Base-by-base conservation (phyloP, 2,888 invertebrate species). In the Cryptocheilus praepositus region DNA sequence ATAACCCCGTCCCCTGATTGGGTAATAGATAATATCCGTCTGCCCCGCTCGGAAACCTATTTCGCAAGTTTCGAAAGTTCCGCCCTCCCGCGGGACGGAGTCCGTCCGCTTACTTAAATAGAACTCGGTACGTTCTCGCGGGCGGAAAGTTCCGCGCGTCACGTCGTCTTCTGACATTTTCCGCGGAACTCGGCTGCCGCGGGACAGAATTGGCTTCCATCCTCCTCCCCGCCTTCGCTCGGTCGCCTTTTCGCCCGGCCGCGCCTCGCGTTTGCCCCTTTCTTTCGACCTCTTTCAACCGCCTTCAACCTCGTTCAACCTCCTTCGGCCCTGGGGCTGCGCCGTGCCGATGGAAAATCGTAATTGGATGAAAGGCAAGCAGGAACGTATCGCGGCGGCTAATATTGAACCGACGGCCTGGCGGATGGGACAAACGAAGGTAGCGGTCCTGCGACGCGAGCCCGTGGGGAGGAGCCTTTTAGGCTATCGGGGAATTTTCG, bases 11-110 rank as follows among this genome's bases (percentile, higher is more conserved):
- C 21, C 55, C 18, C 43, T 58, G 55, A 71, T 71, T 66, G 65
- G 65, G 65, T 60, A 56, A 63, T 62, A 58, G 28, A 55, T 63
- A 51, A 70, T 71, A 70, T 65, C 45, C 15, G 36, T 36, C 28
- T 44, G 46, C 16, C 15, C 18, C n/a, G 45, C 19, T 25, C 44
- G 19, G 62, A 45, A 63, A 56, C 46, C 43, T n/a, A 46, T 70
- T 63, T 57, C 15, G 4, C 59, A 66, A 71, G 65, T 66, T 66
- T 61, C 57, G 5, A 22, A 61, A 63, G 60, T 53, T 43, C 18
- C 65, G 21, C 53, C 45, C 52, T 49, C 53, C 36, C 28, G 43
- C 52, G n/a, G n/a, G 61, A 61, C 44, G 71, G 45, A 61, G 58
- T 56, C 64, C 58, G 2, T 16, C 53, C 45, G 21, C 52, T 52